Conservation (phyloP, 2,797 vertebrate species). For the Amniataba percoides region DNA sequence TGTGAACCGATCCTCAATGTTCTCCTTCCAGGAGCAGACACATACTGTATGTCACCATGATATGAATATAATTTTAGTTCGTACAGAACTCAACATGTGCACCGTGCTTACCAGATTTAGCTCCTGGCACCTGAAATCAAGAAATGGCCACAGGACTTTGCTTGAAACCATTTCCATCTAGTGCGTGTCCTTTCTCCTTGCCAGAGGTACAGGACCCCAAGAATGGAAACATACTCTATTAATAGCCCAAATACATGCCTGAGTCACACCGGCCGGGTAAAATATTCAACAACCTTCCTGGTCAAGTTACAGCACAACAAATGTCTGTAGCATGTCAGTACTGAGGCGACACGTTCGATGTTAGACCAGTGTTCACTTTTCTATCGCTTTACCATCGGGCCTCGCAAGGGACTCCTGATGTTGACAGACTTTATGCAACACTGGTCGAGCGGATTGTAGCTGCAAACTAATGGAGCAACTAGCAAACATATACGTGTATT, state of each 20-base stretch:
- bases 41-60: not conserved
- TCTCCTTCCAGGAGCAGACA: not conserved
- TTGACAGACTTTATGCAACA: slow-evolving; percentile 11
- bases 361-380: slow-evolving; percentile 5
- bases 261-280: slow-evolving; percentile 46
- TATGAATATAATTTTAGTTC: slow-evolving; percentile 6
- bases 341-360: not conserved
- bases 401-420: not conserved
- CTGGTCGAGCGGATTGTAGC: not conserved
- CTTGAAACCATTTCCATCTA: not conserved
- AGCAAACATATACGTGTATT: not conserved
- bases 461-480: not conserved
- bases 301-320: slow-evolving; percentile 41
- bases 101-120: slow-evolving; percentile 4
- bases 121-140: slow-evolving; percentile 31
- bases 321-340: slow-evolving; percentile 12
- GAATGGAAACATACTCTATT: slow-evolving; percentile 61
- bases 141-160: slow-evolving; percentile 50
- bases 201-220: slow-evolving; percentile 30
- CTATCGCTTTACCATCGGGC: not conserved
- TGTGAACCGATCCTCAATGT: not conserved
- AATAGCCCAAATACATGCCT: slow-evolving; percentile 52
- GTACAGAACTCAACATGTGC: not conserved
- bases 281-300: slow-evolving; percentile 30
- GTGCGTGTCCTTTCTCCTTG: slow-evolving; percentile 11